Evolutionary conservation across 2,888 invertebrate species (phyloP), one percentile per base, ranked within the genome.

Genomic region (Galerucella nymphaeae): DNA sequence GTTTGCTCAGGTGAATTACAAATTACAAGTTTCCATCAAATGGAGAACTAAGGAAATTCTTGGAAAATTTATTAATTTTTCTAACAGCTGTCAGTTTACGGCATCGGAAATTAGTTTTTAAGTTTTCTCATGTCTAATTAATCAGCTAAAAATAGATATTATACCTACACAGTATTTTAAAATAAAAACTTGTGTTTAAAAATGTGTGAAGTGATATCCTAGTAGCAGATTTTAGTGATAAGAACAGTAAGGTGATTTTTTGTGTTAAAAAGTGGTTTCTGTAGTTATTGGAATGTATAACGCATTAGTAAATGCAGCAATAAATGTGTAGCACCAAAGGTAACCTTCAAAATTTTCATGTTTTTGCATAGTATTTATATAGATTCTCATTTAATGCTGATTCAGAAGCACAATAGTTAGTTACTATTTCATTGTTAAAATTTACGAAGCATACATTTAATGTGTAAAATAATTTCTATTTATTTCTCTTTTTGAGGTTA

Each of bases 291-390:
- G 69, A 48, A 69, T 69, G 69, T 69, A 69, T 62, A 50, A 69
- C 69, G 62, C 69, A 69, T 66, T 57, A 57, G 38, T 69, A 69
- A 45, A 59, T 67, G 67, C 67, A 20, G 16, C 23, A 68, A 57
- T 70, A 63, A 70, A 70, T 70, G 70, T 70, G 20, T 70, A 70
- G 18, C 45, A 64, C 70, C 63, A 70, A 70, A 70, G 70, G 70
- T 70, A 70, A 70, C 41, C 38, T 41, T 42, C 16, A 61, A 62
- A 58, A 58, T 23, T 58, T 58, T 30, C 30, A 58, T 58, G 14
- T 30, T 58, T 58, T 58, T 16, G 14, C 16, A 38, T 38, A 38
- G 8, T 38, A 9, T 38, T 8, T 38, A 38, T 38, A 30, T 38
- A 16, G 1, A 53, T 53, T 16, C 3, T 18, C 6, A 53, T 18